Percentiles rank a stretch among this genome's conserved stretches.
Evolutionary conservation across 2,797 vertebrate genomes (phyloP).

Genomic region (Oceanodroma leucorhoa): DNA sequence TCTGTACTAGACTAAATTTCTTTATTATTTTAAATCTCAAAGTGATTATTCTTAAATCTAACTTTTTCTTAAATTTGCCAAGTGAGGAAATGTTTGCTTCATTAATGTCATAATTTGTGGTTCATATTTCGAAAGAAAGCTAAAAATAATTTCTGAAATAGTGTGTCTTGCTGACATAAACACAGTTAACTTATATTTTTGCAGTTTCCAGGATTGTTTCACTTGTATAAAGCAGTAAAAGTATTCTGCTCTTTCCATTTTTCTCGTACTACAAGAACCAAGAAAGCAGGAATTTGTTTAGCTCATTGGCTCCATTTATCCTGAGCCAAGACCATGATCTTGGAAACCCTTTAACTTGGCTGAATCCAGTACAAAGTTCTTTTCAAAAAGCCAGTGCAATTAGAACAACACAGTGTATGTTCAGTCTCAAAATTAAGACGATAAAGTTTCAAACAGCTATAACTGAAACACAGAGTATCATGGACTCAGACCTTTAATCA

Average conservation of each 20-base stretch:
- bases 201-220: constrained; percentile 34
- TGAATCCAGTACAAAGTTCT: constrained; percentile 57
- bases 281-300: constrained; percentile 64
- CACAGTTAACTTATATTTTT: constrained; percentile 27
- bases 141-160: constrained; percentile 27
- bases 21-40: constrained; percentile 27
- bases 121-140: background rate
- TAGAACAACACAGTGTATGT: constrained; percentile 57
- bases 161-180: background rate
- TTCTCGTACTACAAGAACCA: constrained; percentile 50
- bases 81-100: background rate
- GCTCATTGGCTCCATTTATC: constrained; percentile 65
- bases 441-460: constrained; percentile 53
- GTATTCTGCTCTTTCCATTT: constrained; percentile 49
- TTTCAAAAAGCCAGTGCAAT: constrained; percentile 60
- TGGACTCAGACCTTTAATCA: background rate
- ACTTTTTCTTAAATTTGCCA: constrained; percentile 29
- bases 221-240: constrained; percentile 20
- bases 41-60: background rate
- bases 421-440: constrained; percentile 52
- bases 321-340: constrained; percentile 52
- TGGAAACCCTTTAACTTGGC: constrained; percentile 61
- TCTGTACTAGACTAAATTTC: background rate
- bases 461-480: constrained; percentile 21
- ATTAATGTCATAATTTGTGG: constrained; percentile 15